Conservation (phyloP, 2,797 vertebrate species). For the Setipinna tenuifilis region DNA sequence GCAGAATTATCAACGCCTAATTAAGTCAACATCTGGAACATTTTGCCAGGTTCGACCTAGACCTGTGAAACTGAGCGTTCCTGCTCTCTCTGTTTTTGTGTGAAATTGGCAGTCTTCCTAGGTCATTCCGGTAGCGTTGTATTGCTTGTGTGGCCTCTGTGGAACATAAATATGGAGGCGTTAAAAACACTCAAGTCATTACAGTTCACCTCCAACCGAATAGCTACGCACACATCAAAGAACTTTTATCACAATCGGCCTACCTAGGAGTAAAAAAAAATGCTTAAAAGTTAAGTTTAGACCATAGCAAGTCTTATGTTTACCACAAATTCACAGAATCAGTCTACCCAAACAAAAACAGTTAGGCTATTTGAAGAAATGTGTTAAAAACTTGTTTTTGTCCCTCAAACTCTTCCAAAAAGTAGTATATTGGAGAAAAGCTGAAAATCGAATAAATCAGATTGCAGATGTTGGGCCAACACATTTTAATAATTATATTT, state of each 20-base stretch:
- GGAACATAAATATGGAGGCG: neutral
- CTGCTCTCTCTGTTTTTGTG: neutral
- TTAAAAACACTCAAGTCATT: neutral
- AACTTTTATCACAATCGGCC: neutral
- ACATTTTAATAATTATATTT: no score
- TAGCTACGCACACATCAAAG: neutral
- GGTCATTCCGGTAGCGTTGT: neutral
- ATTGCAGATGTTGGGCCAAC: no score
- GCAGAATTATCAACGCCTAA: conserved; percentile 49
- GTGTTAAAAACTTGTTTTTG: no score
- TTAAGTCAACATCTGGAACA: conserved; percentile 51
- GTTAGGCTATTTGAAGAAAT: no score
- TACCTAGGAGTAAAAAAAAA: neutral
- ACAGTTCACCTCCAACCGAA: neutral
- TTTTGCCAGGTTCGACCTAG: neutral
- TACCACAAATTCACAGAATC: no score
- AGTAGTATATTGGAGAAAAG: no score
- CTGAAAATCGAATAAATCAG: no score
- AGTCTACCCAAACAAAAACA: no score
- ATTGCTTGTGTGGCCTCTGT: neutral
- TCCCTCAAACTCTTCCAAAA: no score
- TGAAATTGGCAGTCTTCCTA: neutral
- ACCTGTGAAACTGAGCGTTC: conserved; percentile 28
- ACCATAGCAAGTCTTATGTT: no score
- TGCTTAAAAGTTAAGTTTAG: no score